Percentiles rank a stretch among this genome's conserved stretches.
These are phyloP conservation scores for Limnephilus auricula DNA, from an alignment of 2,888 invertebrate genomes.

Conservation along the genomic window DNA sequence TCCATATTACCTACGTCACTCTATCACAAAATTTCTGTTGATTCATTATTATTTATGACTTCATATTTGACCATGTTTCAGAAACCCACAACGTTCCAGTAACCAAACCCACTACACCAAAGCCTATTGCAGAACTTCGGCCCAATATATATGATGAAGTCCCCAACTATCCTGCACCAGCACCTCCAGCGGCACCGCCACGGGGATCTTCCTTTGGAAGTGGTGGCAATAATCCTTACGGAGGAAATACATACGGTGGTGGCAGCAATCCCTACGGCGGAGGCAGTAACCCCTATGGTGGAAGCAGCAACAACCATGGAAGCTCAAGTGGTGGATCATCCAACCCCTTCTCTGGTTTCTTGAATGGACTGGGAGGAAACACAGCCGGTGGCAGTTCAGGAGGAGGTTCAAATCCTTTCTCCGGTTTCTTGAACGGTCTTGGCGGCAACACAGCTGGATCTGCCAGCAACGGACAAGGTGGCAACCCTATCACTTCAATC, in stretches of 20 bases:
- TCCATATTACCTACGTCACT: neutral
- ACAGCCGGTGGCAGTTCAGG: conserved; percentile 43
- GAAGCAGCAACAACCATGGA: conserved; percentile 65
- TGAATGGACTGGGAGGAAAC: conserved; percentile 36
- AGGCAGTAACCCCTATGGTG: conserved; percentile 46
- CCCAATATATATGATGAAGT: conserved; percentile 71
- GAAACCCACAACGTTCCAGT: conserved; percentile 74
- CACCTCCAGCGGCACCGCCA: conserved; percentile 70
- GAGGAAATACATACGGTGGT: conserved; percentile 64
- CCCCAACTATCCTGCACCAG: conserved; percentile 75
- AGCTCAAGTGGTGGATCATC: conserved; percentile 63
- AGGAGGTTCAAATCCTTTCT: conserved; percentile 52
- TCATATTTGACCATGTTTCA: conserved; percentile 68
- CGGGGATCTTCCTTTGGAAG: conserved; percentile 67
- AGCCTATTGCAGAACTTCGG: conserved; percentile 69
- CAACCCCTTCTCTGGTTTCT: conserved; percentile 52
- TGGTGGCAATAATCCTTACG: conserved; percentile 68
- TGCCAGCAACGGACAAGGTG: conserved; percentile 59
- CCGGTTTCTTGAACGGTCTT: conserved; percentile 41
- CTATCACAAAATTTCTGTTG: neutral
- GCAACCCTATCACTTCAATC: conserved; percentile 71
- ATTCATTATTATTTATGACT: neutral
- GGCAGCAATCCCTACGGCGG: conserved; percentile 56
- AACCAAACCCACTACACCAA: conserved; percentile 70
- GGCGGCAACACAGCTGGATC: conserved; percentile 50